Conservation (phyloP, 30 jellyfish, hydroid and myxozoan species). For the Chironex yamaguchii region DNA sequence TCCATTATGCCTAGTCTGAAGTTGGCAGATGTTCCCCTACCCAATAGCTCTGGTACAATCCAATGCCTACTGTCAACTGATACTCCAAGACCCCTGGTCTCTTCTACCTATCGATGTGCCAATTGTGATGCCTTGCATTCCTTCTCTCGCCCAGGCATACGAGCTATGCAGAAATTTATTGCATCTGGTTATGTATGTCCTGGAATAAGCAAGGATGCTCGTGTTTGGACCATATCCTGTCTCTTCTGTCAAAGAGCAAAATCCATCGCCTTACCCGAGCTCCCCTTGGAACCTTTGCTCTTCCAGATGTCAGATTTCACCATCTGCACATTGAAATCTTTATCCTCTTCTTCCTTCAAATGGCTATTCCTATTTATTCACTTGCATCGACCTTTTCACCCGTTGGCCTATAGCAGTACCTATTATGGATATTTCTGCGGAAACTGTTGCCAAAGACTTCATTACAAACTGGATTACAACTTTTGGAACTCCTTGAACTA, state of each 20-base stretch:
- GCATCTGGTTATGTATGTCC: constrained; percentile 46
- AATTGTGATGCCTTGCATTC: constrained; percentile 14
- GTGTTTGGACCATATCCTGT: constrained; percentile 51
- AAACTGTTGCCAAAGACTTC: constrained; percentile 23
- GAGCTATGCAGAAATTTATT: constrained; percentile 24
- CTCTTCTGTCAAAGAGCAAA: constrained; percentile 34
- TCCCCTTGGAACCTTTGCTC: constrained; percentile 27
- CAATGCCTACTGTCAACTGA: constrained; percentile 13
- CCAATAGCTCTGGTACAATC: constrained; percentile 8
- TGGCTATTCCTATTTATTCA: constrained; percentile 17
- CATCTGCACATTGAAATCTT: constrained; percentile 59
- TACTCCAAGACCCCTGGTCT: constrained; percentile 47
- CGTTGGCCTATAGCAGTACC: constrained; percentile 77
- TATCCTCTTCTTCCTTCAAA: constrained; percentile 49
- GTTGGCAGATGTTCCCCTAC: constrained; percentile 26
- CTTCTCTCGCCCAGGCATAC: constrained; percentile 28
- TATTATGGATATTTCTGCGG: constrained; percentile 44
- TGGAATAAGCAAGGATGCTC: constrained; percentile 50
- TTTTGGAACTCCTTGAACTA: constrained; percentile 41
- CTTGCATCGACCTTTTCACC: constrained; percentile 64
- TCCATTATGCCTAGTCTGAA: not conserved
- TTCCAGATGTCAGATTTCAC: constrained; percentile 42
- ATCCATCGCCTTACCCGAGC: constrained; percentile 32
- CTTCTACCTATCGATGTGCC: constrained; percentile 2
- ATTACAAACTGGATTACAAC: constrained; percentile 28